Conservation (phyloP, 2,797 vertebrate genomes). For the Poecilia wingei region DNA sequence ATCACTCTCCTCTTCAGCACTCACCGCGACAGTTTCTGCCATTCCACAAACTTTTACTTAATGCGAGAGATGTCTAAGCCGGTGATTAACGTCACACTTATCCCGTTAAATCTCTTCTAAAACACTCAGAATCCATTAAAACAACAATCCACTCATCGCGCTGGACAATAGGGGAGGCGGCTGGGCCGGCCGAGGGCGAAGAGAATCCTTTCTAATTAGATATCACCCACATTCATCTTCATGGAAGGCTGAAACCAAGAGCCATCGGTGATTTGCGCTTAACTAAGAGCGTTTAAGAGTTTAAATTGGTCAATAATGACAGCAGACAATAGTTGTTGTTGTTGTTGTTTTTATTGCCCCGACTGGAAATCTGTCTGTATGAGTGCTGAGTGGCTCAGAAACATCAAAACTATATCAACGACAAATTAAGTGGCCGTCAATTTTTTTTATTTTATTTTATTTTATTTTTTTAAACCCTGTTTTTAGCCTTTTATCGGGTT, state of each 20-base stretch:
- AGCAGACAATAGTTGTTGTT: slow-evolving; percentile 34
- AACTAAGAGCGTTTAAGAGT: slow-evolving; percentile 11
- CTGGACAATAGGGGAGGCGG: slow-evolving; percentile 60
- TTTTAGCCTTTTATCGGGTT: not conserved
- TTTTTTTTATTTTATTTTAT: not conserved
- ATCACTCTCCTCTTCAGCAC: slow-evolving; percentile 14
- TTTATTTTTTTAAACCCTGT: not conserved
- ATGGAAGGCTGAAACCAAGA: slow-evolving; percentile 73
- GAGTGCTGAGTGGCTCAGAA: not conserved
- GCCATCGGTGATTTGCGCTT: slow-evolving; percentile 29
- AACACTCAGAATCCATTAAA: slow-evolving; percentile 75
- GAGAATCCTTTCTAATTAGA: slow-evolving; percentile 84
- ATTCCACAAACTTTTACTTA: slow-evolving; percentile 8
- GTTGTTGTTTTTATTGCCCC: not conserved
- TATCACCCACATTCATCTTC: slow-evolving; percentile 67
- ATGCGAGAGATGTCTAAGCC: slow-evolving; percentile 34
- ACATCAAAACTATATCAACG: not conserved
- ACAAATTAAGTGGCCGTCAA: not conserved
- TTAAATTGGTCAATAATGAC: slow-evolving; percentile 58
- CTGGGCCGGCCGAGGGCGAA: slow-evolving; percentile 60
- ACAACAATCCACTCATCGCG: slow-evolving; percentile 62
- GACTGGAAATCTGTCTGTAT: slow-evolving; percentile 25
- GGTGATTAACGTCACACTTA: slow-evolving; percentile 50
- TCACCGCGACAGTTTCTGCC: slow-evolving; percentile 51
- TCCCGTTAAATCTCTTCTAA: slow-evolving; percentile 65